These are phyloP conservation scores for Rhopalosiphum nymphaeae DNA, from an alignment of 2,888 invertebrate genomes.

Conservation along the genomic window DNA sequence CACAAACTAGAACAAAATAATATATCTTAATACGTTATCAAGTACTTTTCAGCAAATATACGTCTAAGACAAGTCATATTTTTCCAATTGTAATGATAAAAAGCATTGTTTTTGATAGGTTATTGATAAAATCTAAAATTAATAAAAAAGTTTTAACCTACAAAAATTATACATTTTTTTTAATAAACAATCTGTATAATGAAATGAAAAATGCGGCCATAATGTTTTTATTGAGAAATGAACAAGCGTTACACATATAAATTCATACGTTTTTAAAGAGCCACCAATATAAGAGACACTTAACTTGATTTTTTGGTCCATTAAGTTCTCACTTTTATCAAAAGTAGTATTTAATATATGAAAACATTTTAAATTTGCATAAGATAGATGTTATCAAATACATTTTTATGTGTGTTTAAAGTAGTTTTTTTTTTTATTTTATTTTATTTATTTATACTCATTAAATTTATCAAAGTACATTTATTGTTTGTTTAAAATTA, in stretches of 20 bases:
- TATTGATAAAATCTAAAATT: neutral
- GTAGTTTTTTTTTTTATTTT: no score
- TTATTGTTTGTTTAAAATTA: neutral
- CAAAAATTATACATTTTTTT: neutral
- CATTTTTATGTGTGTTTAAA: no score
- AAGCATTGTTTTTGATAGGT: neutral
- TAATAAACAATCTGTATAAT: neutral
- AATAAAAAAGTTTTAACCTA: no score
- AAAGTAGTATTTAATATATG: neutral
- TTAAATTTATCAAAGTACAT: no score
- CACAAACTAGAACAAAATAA: neutral
- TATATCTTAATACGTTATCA: neutral
- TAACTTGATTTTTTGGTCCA: neutral
- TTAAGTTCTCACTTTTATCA: neutral
- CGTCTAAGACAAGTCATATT: neutral
- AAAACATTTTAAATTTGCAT: neutral
- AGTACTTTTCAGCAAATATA: neutral
- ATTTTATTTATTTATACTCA: no score
- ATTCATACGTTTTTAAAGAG: neutral
- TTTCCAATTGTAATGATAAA: neutral
- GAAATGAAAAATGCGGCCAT: neutral
- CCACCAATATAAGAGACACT: neutral
- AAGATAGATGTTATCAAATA: neutral
- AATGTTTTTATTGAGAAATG: neutral
- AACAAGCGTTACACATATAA: neutral